A percentile compares a stretch with the other conserved stretches of the same genome.
These are phyloP conservation scores for Gortyna flavago DNA, from an alignment of 2,888 invertebrate genomes.

Conservation along the genomic window DNA sequence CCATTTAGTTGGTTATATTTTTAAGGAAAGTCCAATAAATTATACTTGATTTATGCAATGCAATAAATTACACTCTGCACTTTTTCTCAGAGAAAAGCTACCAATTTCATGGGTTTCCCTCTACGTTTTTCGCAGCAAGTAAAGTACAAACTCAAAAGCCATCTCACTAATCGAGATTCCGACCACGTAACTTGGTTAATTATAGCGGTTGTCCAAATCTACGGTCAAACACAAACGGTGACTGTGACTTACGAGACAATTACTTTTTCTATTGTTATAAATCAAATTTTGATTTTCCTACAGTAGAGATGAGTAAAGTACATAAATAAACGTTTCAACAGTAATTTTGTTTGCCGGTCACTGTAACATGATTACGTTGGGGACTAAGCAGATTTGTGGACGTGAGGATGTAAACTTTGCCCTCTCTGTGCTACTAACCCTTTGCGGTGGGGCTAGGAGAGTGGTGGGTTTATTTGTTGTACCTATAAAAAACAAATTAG, in stretches of 20 bases:
- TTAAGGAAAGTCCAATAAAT: too few relatives aligned
- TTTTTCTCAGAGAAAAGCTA: not conserved
- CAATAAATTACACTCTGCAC: not conserved
- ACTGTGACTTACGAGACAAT: not conserved
- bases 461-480: not conserved
- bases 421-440: conserved; percentile 17
- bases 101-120: not conserved
- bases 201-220: conserved; percentile 9
- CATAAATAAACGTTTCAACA: conserved; percentile 12
- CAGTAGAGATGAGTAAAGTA: conserved; percentile 1
- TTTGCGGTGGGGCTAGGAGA: conserved; percentile 49
- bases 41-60: not conserved
- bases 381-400: conserved; percentile 58
- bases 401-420: conserved; percentile 47
- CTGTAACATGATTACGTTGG: conserved; percentile 53
- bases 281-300: too few relatives aligned
- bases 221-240: conserved; percentile 8
- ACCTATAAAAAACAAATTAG: not conserved
- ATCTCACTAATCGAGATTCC: conserved; percentile 1
- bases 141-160: not conserved
- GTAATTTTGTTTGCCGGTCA: conserved; percentile 26
- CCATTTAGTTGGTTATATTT: too few relatives aligned
- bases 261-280: too few relatives aligned
- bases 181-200: conserved; percentile 9
- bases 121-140: not conserved